A percentile compares a stretch with the other conserved stretches of the same genome.
These are phyloP conservation scores for Candidula unifasciata DNA, from an alignment of 2,888 invertebrate genomes.

Conservation along the genomic window DNA sequence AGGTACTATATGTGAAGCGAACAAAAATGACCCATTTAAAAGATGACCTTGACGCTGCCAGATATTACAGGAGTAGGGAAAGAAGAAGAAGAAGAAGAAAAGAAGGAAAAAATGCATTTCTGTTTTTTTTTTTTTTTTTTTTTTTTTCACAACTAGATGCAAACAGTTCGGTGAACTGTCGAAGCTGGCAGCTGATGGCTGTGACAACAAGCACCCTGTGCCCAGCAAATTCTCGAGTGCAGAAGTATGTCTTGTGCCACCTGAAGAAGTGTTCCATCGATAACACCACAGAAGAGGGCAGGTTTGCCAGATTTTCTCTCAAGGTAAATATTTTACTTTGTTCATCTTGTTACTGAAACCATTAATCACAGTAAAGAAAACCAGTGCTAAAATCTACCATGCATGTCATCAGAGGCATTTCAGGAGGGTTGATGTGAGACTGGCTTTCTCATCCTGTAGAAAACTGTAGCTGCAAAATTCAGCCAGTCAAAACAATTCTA, in stretches of 20 bases:
- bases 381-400: background rate
- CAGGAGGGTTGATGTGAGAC: too few relatives aligned
- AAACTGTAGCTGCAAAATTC: too few relatives aligned
- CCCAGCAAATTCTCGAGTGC: conserved; percentile 90
- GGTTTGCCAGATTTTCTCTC: conserved; percentile 94
- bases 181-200: conserved; percentile 94
- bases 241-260: conserved; percentile 92
- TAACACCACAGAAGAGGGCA: conserved; percentile 93
- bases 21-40: too few relatives aligned
- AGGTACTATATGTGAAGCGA: too few relatives aligned
- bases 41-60: too few relatives aligned
- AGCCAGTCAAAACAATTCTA: too few relatives aligned
- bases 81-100: background rate
- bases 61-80: too few relatives aligned
- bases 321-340: conserved; percentile 68
- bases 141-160: conserved; percentile 62
- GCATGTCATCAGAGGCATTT: too few relatives aligned
- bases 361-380: too few relatives aligned
- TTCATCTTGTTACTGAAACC: too few relatives aligned
- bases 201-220: conserved; percentile 89
- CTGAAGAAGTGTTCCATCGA: conserved; percentile 91
- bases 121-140: background rate
- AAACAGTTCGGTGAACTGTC: conserved; percentile 79
- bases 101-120: too few relatives aligned
- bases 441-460: too few relatives aligned